Evolutionary conservation across 2,888 invertebrate species (phyloP).

Genomic region (Ophion obscuratus): DNA sequence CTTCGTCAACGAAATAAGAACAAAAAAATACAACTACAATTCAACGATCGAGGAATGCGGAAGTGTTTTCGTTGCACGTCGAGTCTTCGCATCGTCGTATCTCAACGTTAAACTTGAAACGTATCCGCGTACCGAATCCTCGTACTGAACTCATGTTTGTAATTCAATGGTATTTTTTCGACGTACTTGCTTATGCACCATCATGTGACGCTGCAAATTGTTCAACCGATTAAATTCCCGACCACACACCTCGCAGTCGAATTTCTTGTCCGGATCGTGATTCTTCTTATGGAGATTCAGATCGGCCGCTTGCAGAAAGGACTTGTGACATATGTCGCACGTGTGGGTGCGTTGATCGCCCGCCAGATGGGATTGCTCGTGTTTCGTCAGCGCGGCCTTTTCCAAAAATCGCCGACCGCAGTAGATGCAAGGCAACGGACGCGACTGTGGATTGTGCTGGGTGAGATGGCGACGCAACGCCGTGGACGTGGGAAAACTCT

Average conservation of each 20-base stretch:
- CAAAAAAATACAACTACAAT: neutral
- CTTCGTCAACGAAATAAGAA: neutral
- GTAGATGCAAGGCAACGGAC: conserved; percentile 83
- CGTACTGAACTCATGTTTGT: conserved; percentile 59
- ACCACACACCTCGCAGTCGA: conserved; percentile 83
- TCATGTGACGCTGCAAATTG: conserved; percentile 83
- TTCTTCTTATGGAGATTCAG: conserved; percentile 84
- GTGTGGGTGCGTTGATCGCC: conserved; percentile 81
- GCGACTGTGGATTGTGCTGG: conserved; percentile 82
- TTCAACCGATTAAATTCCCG: conserved; percentile 83
- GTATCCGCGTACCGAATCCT: conserved; percentile 57
- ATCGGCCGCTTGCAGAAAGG: conserved; percentile 85
- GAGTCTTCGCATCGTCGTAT: conserved; percentile 1
- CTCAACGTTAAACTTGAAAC: conserved; percentile 16
- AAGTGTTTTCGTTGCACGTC: neutral
- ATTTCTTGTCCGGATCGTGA: conserved; percentile 83
- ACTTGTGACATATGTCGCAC: conserved; percentile 86
- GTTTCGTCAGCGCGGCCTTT: conserved; percentile 82
- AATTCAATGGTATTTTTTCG: conserved; percentile 68
- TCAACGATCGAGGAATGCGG: neutral
- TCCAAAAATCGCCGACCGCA: conserved; percentile 84
- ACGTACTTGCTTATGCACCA: conserved; percentile 83
- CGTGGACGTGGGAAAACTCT: conserved; percentile 83
- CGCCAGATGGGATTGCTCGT: conserved; percentile 83
- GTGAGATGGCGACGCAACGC: conserved; percentile 83